These are phyloP conservation scores for Pseudotriccus pelzelni DNA, from an alignment of 2,797 vertebrate species.

Conservation along the genomic window DNA sequence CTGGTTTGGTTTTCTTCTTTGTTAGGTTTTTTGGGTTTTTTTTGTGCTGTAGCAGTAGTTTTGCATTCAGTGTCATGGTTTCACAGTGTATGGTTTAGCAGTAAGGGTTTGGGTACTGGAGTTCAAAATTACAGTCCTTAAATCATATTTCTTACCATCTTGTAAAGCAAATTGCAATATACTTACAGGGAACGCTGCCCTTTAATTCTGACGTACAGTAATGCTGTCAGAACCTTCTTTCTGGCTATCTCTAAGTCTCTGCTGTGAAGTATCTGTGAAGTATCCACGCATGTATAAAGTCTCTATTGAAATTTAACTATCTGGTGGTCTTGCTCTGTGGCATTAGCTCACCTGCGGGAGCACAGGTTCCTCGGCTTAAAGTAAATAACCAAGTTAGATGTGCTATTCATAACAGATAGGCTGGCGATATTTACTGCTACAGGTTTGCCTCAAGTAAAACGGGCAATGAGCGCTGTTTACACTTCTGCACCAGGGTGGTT, in stretches of 20 bases:
- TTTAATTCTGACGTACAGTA: background rate
- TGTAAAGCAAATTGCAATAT: background rate
- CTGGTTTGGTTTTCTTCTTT: background rate
- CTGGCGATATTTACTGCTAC: no score
- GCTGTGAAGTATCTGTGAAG: background rate
- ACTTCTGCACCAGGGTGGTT: rapidly evolving
- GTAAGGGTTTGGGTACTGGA: background rate
- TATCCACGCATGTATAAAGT: rapidly evolving
- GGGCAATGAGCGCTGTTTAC: background rate
- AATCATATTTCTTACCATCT: rapidly evolving
- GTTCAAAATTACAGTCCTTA: background rate
- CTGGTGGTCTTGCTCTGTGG: background rate
- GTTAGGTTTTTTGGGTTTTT: background rate
- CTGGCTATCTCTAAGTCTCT: background rate
- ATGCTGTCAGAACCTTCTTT: background rate
- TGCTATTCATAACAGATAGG: background rate
- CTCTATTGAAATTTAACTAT: background rate
- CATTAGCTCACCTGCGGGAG: background rate
- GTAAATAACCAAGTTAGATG: background rate
- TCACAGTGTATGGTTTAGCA: background rate
- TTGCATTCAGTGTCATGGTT: rapidly evolving
- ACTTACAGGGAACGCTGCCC: background rate
- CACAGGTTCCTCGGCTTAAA: background rate
- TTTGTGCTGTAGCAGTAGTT: background rate
- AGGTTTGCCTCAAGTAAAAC: background rate